These are phyloP conservation scores for Caenorhabditis remanei DNA, from an alignment of 1,140 invertebrate genomes.

Conservation along the genomic window DNA sequence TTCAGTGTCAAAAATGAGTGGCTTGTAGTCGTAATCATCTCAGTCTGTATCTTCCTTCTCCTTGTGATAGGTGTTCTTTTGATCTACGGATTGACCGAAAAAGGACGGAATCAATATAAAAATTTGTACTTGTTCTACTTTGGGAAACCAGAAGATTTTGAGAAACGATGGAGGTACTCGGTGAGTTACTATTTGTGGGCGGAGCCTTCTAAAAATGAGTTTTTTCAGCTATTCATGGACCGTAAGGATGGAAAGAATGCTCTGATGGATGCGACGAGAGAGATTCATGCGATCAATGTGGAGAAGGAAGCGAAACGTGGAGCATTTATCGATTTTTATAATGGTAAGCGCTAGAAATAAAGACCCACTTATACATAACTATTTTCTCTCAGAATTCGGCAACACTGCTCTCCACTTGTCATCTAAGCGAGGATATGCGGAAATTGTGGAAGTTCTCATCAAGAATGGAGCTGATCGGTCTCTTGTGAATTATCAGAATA, in stretches of 20 bases:
- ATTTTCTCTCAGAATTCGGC: neutral
- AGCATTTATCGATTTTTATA: neutral
- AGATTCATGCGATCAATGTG: neutral
- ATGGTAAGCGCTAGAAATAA: neutral
- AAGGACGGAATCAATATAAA: neutral
- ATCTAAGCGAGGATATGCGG: neutral
- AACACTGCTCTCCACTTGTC: slow-evolving; percentile 5
- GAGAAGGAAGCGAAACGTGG: neutral
- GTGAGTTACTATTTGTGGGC: neutral
- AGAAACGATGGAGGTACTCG: slow-evolving; percentile 8
- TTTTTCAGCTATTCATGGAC: neutral
- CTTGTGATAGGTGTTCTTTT: neutral
- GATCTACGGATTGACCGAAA: neutral
- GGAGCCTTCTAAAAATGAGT: neutral
- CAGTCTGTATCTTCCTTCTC: neutral
- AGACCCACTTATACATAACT: neutral
- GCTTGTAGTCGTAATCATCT: neutral
- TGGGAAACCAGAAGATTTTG: neutral
- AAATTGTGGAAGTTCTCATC: slow-evolving; percentile 9
- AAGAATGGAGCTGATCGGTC: slow-evolving; percentile 11
- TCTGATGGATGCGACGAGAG: neutral
- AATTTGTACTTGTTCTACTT: neutral
- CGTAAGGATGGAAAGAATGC: neutral
- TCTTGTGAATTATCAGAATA: neutral
- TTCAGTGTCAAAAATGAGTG: neutral